Percentiles rank a stretch among this genome's conserved stretches.
phyloP scores from a whole-genome alignment of 2,797 vertebrate species.

The Phrynocephalus guinanensis region DNA sequence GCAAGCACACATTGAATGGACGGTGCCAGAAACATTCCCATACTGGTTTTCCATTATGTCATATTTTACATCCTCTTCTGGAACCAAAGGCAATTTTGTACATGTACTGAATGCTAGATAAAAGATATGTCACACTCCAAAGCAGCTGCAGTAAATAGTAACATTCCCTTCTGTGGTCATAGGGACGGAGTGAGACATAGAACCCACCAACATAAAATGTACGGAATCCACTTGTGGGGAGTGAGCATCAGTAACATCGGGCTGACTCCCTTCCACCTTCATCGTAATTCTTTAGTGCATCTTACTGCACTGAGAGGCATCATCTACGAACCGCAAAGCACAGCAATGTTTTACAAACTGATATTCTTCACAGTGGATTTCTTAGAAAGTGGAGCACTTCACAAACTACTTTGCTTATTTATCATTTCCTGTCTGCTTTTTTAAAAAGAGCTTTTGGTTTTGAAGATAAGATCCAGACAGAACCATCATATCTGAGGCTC shows the following conservation, averaged over 20 bases:
- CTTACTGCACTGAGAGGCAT: background rate
- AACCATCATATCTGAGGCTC: constrained; percentile 34
- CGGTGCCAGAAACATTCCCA: background rate
- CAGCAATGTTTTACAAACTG: background rate
- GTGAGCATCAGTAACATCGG: constrained; percentile 14
- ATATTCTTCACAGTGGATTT: background rate
- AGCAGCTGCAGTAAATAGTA: constrained; percentile 36
- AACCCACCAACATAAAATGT: constrained; percentile 28
- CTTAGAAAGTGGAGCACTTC: constrained; percentile 26
- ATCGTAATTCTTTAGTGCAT: background rate
- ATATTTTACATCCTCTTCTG: constrained; percentile 10
- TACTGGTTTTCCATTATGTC: constrained; percentile 19
- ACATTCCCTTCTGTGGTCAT: background rate
- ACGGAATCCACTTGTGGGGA: background rate
- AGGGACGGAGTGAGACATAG: constrained; percentile 11
- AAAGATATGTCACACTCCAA: background rate
- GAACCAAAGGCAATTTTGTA: constrained; percentile 11
- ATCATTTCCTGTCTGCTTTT: background rate
- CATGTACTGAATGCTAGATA: constrained; percentile 12
- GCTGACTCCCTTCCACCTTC: background rate
- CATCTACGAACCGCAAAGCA: background rate
- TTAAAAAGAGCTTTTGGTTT: constrained; percentile 24
- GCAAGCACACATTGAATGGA: background rate
- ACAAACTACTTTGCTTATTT: background rate
- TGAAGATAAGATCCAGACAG: constrained; percentile 39